Evolutionary conservation across 2,113 vertebrate genomes (phyloP), one percentile per base, ranked within the genome.

Genomic region (Ictidomys tridecemlineatus): DNA sequence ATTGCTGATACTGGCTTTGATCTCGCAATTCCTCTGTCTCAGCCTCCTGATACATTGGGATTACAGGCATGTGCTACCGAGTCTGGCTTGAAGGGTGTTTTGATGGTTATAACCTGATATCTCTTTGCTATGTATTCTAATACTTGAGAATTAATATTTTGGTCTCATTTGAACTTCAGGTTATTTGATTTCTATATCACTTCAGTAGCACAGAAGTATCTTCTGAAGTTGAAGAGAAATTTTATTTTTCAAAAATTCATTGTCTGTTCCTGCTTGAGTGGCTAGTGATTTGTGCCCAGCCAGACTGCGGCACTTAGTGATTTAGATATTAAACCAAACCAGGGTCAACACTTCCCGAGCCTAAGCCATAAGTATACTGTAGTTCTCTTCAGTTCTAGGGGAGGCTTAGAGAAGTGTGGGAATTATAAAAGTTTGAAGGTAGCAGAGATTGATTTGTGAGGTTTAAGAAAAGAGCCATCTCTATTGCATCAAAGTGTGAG

Each of bases 141-240:
- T 86, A 69, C 8, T 67, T 74, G 42, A 77, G 95, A 95, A 95
- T 48, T 61, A 95, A 84, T 87, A 78, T 65, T 28, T 42, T 89
- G 16, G 2, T 45, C 42, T 91, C 13, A 63, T 88, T 90, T 96
- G 39, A 96, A 82, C 9, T 89, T 94, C n/a, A 94, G 20, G 20
- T 85, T 56, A 85, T 42, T 22, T 89, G 8, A 3, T 74, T 77
- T 37, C 16, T 73, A 30, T 9, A 93, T 80, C 1, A 80, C 45
- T 94, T 88, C 13, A 85, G 8, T 74, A 87, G 28, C 5, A 95
- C 6, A 67, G 34, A 89, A 94, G 22, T 45, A 10, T 85, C 16
- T 95, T 85, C 34, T 93, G 70, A 80, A 77, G 7, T 39, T 58
- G 14, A 95, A 94, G 26, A 91, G 2, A 91, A 91, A 69, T 20